phyloP scores from a whole-genome alignment of 2,113 vertebrate species.

The Epinephelus cyanopodus region DNA sequence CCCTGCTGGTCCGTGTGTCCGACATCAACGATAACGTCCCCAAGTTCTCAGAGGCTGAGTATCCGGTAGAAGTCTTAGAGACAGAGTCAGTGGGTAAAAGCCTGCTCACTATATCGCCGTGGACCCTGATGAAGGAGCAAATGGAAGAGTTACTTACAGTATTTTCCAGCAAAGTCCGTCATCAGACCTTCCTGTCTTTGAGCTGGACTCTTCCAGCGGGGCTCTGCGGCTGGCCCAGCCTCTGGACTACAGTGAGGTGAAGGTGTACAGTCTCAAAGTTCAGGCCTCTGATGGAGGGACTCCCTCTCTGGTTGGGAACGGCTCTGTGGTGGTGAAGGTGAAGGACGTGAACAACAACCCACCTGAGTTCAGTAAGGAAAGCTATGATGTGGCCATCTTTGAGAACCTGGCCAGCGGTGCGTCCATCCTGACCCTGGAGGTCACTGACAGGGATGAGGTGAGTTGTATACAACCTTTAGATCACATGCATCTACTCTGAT shows the following conservation, averaged over 20 bases:
- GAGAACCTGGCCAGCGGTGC: constrained; percentile 83
- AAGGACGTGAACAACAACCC: constrained; percentile 84
- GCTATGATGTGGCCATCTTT: constrained; percentile 72
- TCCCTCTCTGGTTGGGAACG: constrained; percentile 58
- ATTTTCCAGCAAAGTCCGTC: constrained; percentile 73
- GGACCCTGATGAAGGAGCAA: constrained; percentile 80
- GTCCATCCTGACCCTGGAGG: constrained; percentile 77
- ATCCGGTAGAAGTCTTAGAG: constrained; percentile 72
- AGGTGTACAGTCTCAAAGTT: constrained; percentile 75
- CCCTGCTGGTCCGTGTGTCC: constrained; percentile 58
- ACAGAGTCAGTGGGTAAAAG: constrained; percentile 28
- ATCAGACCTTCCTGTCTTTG: constrained; percentile 53
- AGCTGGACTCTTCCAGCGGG: constrained; percentile 70
- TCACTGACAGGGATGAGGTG: constrained; percentile 85
- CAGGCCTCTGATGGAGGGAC: constrained; percentile 82
- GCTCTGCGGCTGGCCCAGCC: constrained; percentile 71
- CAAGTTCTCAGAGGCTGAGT: constrained; percentile 64
- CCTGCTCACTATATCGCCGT: constrained; percentile 74
- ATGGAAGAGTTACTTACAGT: constrained; percentile 73
- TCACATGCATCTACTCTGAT: too few relatives aligned
- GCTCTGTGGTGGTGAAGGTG: constrained; percentile 75
- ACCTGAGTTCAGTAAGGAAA: constrained; percentile 81
- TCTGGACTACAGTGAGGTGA: constrained; percentile 81
- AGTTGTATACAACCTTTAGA: constrained; percentile 28
- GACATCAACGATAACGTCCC: constrained; percentile 86